Conservation (phyloP, 2,888 invertebrate species). For the Chrysolina americana region DNA sequence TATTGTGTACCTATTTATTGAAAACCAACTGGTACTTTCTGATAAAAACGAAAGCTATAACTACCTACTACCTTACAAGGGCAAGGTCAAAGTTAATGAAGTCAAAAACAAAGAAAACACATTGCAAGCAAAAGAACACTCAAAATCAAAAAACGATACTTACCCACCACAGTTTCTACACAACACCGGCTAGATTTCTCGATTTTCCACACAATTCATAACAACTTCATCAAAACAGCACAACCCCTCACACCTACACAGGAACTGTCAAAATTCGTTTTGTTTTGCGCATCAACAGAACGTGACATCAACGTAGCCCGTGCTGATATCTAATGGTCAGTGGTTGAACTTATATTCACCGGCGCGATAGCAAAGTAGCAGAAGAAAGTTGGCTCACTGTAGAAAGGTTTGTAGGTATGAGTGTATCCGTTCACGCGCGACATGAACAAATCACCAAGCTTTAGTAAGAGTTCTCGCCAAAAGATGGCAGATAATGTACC, state of each 20-base stretch:
- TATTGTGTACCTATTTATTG: not conserved
- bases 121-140: not conserved
- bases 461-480: too few relatives aligned
- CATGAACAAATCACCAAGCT: too few relatives aligned
- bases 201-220: constrained; percentile 9
- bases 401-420: too few relatives aligned
- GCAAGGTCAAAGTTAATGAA: constrained; percentile 11
- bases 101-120: not conserved
- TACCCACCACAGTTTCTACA: not conserved
- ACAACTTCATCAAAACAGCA: not conserved
- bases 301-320: not conserved
- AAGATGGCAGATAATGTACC: too few relatives aligned
- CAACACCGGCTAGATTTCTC: not conserved
- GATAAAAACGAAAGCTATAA: constrained; percentile 3
- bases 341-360: not conserved
- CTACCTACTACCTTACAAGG: constrained; percentile 1
- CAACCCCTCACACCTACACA: not conserved
- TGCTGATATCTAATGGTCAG: not conserved
- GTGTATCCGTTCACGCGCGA: too few relatives aligned
- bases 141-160: not conserved
- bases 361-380: too few relatives aligned
- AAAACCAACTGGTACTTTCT: not conserved
- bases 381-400: too few relatives aligned
- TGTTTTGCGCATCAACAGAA: constrained; percentile 21
- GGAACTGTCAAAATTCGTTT: constrained; percentile 7